Base-by-base conservation (phyloP, 2,888 invertebrate species). In the Acronicta aceris region DNA sequence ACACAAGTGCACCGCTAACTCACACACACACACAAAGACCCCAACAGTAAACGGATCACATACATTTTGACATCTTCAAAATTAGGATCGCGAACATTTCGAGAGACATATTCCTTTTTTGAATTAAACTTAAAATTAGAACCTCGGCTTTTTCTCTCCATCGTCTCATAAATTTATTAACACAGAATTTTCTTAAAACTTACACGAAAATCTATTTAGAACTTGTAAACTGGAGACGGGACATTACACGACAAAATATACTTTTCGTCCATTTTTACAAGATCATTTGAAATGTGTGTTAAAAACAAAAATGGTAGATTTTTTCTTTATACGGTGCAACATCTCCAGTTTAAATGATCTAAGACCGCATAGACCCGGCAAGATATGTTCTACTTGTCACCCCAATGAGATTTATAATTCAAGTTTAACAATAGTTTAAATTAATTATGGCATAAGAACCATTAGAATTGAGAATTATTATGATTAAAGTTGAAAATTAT, bases 61-160 rank as follows among this genome's bases (percentile, higher is more conserved):
- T 65, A 76, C 65, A 76, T 76, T 76, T 76, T 76, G 76, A 78
- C 27, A 63, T 48, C 33, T 16, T 54, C 72, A 78, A 76, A 76
- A 76, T 67, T 25, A 78, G 76, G 76, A 78, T 78, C 78, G 42
- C 54, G 42, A 36, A 17, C 30, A 50, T 55, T 33, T 59, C 65
- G 60, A 74, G 70, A 70, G 52, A 62, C 62, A 42, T 63, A 67
- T 41, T 73, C 49, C 68, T 50, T 61, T 47, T 61, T 50, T 49
- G 16, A 33, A 49, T 43, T 46, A 36, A 50, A 15, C 46, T 55
- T 45, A 54, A 59, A 15, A 33, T 55, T 59, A 63, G 36, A 53
- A 68, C 55, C 74, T 16, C 70, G 74, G 69, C 55, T 50, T 73
- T 52, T 46, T 43, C 21, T n/a, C 36, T 46, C 40, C 45, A n/a